These are phyloP conservation scores for Paragorgia papillata DNA, from an alignment of 92 coral and sea anemone genomes.

Conservation along the genomic window DNA sequence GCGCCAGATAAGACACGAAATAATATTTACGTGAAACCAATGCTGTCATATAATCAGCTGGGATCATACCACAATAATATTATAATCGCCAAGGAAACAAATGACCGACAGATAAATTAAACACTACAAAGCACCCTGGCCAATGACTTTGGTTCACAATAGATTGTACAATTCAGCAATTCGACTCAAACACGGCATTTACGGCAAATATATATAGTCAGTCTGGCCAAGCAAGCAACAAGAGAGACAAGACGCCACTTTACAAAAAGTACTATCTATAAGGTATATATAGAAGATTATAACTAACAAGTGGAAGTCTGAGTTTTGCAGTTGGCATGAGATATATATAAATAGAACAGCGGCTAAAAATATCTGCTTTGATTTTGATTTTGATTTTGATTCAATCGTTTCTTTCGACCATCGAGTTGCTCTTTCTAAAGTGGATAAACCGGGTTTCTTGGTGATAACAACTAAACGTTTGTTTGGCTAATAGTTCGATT, in stretches of 20 bases:
- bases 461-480: neutral
- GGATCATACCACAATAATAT: slow-evolving; percentile 20
- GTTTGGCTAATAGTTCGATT: too few species aligned
- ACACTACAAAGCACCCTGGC: slow-evolving; percentile 8
- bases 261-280: too few species aligned
- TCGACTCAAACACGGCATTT: neutral
- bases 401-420: neutral
- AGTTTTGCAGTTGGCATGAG: too few species aligned
- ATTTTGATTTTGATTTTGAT: too few species aligned
- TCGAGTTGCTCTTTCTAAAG: neutral
- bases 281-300: too few species aligned
- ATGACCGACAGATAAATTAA: slow-evolving; percentile 1
- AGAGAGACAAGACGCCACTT: too few species aligned
- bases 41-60: neutral
- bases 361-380: neutral
- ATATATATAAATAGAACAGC: neutral
- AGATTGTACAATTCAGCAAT: neutral
- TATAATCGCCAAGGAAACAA: slow-evolving; percentile 37
- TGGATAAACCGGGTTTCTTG: neutral
- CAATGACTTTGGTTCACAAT: neutral
- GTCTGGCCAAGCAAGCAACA: too few species aligned
- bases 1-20: too few species aligned
- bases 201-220: too few species aligned
- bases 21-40: neutral
- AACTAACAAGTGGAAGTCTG: too few species aligned